Percentiles rank a stretch among this genome's conserved stretches.
These are phyloP conservation scores for Mongoloraphidia duomilia DNA, from an alignment of 2,888 invertebrate species.

Conservation along the genomic window DNA sequence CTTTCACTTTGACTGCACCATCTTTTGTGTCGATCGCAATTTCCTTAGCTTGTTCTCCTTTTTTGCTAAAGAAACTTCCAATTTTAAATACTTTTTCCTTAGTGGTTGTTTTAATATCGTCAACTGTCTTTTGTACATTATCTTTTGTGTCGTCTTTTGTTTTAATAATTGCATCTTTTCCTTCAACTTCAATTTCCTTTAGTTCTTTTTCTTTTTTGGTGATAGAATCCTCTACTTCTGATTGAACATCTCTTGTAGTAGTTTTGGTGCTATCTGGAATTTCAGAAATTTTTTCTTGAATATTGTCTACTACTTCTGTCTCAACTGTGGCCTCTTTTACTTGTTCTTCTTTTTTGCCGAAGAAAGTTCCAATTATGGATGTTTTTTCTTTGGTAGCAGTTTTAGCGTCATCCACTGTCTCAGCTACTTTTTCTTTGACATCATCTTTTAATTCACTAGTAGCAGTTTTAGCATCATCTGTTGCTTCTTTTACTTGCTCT, in stretches of 20 bases:
- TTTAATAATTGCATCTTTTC: constrained; percentile 1
- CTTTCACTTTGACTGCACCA: neutral
- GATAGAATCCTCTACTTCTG: constrained; percentile 1
- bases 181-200: neutral
- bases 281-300: neutral
- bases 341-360: neutral
- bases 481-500: neutral
- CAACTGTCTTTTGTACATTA: neutral
- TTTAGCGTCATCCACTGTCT: neutral
- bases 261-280: neutral
- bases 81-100: constrained; percentile 8
- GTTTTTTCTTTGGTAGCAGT: neutral
- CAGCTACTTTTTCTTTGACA: neutral
- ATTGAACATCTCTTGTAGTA: constrained; percentile 8
- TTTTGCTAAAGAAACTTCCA: neutral
- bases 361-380: neutral
- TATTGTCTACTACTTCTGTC: too few species aligned
- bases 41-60: constrained; percentile 3
- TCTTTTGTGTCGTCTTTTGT: neutral
- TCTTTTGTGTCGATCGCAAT: constrained; percentile 1
- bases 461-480: neutral
- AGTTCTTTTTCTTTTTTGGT: constrained; percentile 1
- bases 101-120: neutral
- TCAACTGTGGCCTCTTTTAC: neutral
- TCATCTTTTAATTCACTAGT: neutral